These are phyloP conservation scores for Listrodromus nycthemerus DNA, from an alignment of 2,888 invertebrate species.

Conservation along the genomic window DNA sequence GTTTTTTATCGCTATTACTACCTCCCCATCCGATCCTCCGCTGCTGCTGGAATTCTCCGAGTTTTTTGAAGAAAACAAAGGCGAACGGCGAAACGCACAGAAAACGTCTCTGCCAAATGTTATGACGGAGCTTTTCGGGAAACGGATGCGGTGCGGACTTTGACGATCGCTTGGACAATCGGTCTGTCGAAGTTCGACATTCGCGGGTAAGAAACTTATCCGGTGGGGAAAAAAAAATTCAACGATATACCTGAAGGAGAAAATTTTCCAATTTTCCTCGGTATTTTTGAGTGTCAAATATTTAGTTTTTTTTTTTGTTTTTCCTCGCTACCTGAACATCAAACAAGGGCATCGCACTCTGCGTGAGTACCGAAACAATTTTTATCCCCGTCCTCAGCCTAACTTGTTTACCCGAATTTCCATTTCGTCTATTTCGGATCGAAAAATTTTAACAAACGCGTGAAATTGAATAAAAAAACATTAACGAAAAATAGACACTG, in stretches of 20 bases:
- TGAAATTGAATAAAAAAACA: not conserved
- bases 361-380: not conserved
- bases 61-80: not conserved
- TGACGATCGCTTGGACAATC: conserved; percentile 24
- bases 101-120: conserved; percentile 33
- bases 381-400: too few relatives aligned
- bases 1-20: conserved; percentile 57
- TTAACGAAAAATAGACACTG: not conserved
- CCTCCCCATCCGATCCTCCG: not conserved
- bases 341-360: not conserved
- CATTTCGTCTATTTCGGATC: not conserved
- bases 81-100: not conserved
- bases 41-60: not conserved
- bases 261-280: not conserved
- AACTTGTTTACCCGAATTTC: not conserved
- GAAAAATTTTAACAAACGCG: not conserved
- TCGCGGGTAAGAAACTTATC: not conserved
- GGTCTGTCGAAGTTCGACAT: not conserved
- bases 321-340: not conserved
- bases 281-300: not conserved
- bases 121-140: conserved; percentile 21
- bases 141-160: conserved; percentile 33
- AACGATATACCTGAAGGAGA: not conserved
- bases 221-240: not conserved
- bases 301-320: not conserved